Evolutionary conservation across 2,888 invertebrate species (phyloP).

Genomic region (Lucinisca nassula): DNA sequence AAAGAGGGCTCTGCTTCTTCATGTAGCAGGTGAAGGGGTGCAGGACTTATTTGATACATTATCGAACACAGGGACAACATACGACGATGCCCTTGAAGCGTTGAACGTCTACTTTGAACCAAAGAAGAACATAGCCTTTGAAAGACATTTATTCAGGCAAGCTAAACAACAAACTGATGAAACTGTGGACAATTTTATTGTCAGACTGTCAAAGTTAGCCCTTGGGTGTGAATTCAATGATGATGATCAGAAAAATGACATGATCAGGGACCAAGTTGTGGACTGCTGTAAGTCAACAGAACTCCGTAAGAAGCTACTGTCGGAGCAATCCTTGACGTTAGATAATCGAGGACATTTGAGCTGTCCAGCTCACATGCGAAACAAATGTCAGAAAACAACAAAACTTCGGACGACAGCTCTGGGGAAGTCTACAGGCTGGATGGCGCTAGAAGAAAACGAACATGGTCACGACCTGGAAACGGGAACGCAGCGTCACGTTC

Average conservation of each 20-base stretch:
- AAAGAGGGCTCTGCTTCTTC: constrained; percentile 12
- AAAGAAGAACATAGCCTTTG: constrained; percentile 22
- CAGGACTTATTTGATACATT: constrained; percentile 19
- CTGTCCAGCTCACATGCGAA: constrained; percentile 6
- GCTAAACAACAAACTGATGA: background rate
- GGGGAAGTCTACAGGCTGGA: no score
- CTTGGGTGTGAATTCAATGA: constrained; percentile 4
- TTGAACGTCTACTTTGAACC: constrained; percentile 3
- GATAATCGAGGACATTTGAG: constrained; percentile 2
- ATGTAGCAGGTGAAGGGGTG: background rate
- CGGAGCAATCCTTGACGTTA: background rate
- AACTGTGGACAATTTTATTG: constrained; percentile 17
- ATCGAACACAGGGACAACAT: background rate
- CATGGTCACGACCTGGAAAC: no score
- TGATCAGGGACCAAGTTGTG: constrained; percentile 9
- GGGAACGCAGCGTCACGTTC: no score
- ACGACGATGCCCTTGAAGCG: background rate
- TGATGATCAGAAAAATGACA: background rate
- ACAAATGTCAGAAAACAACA: background rate
- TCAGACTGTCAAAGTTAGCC: background rate
- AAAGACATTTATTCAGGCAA: background rate
- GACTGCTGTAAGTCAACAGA: background rate
- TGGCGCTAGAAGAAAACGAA: no score
- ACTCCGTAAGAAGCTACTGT: background rate
- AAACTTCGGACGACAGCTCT: background rate